phyloP scores from a whole-genome alignment of 2,797 vertebrate genomes.

The Macropus fuliginosus region DNA sequence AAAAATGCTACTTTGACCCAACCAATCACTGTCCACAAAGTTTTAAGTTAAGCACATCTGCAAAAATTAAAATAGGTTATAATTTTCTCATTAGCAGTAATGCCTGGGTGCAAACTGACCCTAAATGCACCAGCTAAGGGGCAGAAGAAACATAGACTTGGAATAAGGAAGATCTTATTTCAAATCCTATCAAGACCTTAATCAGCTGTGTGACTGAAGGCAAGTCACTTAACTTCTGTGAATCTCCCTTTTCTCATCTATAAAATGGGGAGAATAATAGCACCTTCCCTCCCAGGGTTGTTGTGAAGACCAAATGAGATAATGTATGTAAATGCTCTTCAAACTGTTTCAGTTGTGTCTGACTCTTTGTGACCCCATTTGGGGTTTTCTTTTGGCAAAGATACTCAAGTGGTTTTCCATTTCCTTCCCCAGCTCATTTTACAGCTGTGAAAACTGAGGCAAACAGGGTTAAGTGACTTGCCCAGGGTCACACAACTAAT shows the following conservation, averaged over 20 bases:
- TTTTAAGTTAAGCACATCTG: neutral
- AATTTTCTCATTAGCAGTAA: neutral
- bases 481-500: neutral
- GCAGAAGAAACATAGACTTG: neutral
- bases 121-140: neutral
- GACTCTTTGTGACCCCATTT: neutral
- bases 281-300: neutral
- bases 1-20: neutral
- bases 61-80: neutral
- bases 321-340: no score
- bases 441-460: neutral
- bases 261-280: neutral
- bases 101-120: neutral
- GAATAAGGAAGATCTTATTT: no score
- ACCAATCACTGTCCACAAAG: neutral
- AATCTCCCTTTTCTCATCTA: neutral
- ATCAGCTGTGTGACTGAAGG: neutral
- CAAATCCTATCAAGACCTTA: neutral
- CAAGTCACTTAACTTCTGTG: neutral
- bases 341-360: constrained; percentile 12
- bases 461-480: neutral
- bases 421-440: neutral
- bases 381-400: no score
- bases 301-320: neutral
- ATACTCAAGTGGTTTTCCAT: no score